These are phyloP conservation scores for Chlorops oryzae DNA, from an alignment of 1,140 invertebrate genomes.

Conservation along the genomic window DNA sequence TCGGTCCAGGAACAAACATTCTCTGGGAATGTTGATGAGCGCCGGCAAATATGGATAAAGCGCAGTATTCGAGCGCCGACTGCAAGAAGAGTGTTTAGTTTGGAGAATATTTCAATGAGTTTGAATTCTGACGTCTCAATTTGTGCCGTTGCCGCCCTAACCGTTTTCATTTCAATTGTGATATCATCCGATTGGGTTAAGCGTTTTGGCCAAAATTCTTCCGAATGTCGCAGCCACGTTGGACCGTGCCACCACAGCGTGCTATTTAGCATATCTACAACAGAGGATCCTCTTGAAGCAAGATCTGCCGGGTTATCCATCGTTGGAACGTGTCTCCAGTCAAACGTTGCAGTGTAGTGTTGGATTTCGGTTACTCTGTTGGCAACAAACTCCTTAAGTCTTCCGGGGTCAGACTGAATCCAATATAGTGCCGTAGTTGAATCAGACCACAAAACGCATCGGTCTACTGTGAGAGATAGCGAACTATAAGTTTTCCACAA, in stretches of 20 bases:
- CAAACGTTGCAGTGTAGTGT: conserved; percentile 6
- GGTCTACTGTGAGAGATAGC: too few relatives aligned
- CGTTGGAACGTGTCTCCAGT: conserved; percentile 28
- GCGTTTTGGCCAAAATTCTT: background rate
- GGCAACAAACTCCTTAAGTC: conserved; percentile 35
- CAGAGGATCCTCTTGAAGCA: conserved; percentile 20
- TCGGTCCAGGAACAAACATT: too few relatives aligned
- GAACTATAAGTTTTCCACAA: too few relatives aligned
- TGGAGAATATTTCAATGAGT: background rate
- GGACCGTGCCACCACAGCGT: conserved; percentile 43
- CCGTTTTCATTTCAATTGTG: background rate
- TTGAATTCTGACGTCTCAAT: background rate
- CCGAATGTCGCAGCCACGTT: background rate
- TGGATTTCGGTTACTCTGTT: conserved; percentile 41
- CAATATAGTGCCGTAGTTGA: conserved; percentile 12
- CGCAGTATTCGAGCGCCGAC: background rate
- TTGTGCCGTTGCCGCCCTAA: background rate
- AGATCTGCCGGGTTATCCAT: conserved; percentile 31
- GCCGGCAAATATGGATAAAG: too few relatives aligned
- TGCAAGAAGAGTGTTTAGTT: background rate
- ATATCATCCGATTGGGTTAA: background rate
- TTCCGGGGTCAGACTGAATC: background rate
- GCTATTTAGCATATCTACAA: conserved; percentile 20
- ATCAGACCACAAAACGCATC: too few relatives aligned
- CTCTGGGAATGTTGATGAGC: too few relatives aligned